phyloP scores from a whole-genome alignment of 2,113 vertebrate genomes.

The human region GRCh38 chrX:18485001-18485500 shows the following conservation, averaged over 20 bases:
- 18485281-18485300: conserved; percentile 12
- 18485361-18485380: not conserved
- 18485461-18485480: not conserved
- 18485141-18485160: not conserved
- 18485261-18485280: conserved; percentile 8
- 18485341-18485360: conserved; percentile 12
- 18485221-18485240: not conserved
- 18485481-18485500: conserved; percentile 3
- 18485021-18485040: not conserved
- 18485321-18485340: conserved; percentile 3
- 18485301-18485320: not conserved
- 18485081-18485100: not conserved
- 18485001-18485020: not conserved
- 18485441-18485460: not conserved
- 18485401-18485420: not conserved
- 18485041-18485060: not conserved
- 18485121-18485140: no score
- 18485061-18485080: not conserved
- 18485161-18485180: not conserved
- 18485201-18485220: not conserved
- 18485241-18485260: not conserved
- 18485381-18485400: not conserved
- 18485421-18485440: not conserved
- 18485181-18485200: conserved; percentile 9
- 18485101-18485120: no score